Evolutionary conservation across 2,888 invertebrate genomes (phyloP).

Genomic region (Drosophila lutescens): DNA sequence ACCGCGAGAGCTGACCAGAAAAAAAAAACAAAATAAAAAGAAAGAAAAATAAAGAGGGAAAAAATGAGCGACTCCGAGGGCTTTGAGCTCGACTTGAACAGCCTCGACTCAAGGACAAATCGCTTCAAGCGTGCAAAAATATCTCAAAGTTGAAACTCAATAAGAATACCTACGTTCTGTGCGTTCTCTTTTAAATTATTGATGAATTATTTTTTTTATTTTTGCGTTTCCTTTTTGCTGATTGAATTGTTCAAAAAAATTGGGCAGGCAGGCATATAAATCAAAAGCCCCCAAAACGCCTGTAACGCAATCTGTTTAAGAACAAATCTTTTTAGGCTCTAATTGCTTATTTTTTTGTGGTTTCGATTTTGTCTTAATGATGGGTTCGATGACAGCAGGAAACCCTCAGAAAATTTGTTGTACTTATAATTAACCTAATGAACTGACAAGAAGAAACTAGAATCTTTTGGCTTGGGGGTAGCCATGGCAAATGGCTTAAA

Average conservation of each 20-base stretch:
- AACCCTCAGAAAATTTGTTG: constrained; percentile 48
- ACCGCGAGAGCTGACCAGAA: constrained; percentile 18
- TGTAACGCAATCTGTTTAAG: constrained; percentile 60
- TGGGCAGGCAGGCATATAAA: constrained; percentile 48
- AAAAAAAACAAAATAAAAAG: constrained; percentile 10
- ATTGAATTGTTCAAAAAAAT: constrained; percentile 63
- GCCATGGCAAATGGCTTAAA: constrained; percentile 39
- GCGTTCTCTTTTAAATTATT: constrained; percentile 48
- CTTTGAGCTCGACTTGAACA: constrained; percentile 52
- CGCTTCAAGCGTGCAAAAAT: constrained; percentile 71
- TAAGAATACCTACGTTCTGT: constrained; percentile 26
- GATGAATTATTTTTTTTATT: constrained; percentile 37
- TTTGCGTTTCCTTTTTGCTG: constrained; percentile 37
- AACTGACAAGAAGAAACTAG: constrained; percentile 38
- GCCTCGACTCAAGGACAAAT: constrained; percentile 74
- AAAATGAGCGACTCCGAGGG: constrained; percentile 31
- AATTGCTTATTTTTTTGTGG: constrained; percentile 41
- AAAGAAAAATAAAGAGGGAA: constrained; percentile 2
- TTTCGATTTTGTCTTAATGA: constrained; percentile 48
- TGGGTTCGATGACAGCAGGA: constrained; percentile 62
- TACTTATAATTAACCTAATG: constrained; percentile 76
- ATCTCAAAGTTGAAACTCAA: constrained; percentile 24
- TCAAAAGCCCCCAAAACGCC: constrained; percentile 56
- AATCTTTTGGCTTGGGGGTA: constrained; percentile 20
- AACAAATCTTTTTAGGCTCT: constrained; percentile 43